Conservation (phyloP, 2,888 invertebrate genomes). For the Saturnia pavonia region DNA sequence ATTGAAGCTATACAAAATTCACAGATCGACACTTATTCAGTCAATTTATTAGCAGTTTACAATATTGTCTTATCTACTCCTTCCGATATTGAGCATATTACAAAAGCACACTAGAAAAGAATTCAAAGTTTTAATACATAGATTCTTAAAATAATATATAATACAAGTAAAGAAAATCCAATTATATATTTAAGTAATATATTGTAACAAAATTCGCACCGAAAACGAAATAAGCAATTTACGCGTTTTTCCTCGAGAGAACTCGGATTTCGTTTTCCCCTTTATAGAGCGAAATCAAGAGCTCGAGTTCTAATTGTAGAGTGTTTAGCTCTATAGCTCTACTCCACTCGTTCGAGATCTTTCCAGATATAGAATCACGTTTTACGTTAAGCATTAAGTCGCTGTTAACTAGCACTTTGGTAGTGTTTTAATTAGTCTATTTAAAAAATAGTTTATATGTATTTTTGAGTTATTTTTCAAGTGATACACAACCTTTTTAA, state of each 20-base stretch:
- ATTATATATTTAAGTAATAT: neutral
- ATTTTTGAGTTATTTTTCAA: neutral
- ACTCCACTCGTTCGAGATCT: neutral
- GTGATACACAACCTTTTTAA: no score
- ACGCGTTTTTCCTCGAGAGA: constrained; percentile 7
- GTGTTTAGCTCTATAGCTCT: constrained; percentile 7
- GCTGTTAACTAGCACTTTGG: neutral
- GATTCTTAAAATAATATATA: neutral
- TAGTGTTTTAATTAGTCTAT: neutral
- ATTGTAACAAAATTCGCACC: neutral
- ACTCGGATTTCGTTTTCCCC: neutral
- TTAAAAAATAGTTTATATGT: neutral
- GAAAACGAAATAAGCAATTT: constrained; percentile 9
- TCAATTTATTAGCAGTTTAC: no score
- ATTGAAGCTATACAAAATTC: no score
- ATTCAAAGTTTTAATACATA: no score
- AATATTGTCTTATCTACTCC: no score
- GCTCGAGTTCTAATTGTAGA: constrained; percentile 7
- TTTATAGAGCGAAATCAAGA: neutral
- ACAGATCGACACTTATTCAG: no score
- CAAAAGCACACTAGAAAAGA: no score
- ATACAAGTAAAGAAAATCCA: neutral
- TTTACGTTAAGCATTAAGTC: neutral
- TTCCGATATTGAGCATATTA: no score
- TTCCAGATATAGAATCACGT: neutral